phyloP scores from a whole-genome alignment of 2,888 invertebrate species.

The Stomorhina lunata region DNA sequence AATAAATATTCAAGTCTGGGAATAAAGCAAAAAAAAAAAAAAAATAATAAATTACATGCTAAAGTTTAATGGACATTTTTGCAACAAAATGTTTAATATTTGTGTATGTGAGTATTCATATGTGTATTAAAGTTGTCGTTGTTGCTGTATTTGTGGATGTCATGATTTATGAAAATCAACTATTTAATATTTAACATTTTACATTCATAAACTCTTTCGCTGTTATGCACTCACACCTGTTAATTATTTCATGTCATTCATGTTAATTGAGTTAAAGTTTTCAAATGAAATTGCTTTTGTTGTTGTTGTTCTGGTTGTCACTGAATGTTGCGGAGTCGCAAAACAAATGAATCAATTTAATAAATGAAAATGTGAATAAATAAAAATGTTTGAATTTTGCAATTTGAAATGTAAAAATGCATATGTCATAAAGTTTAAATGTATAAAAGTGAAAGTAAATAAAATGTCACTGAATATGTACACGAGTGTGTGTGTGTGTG shows the following conservation, averaged over 20 bases:
- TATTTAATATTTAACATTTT: not conserved
- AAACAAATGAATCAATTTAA: constrained; percentile 43
- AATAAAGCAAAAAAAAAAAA: not conserved
- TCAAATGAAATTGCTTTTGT: not conserved
- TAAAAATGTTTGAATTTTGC: too few species aligned
- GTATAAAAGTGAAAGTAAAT: too few species aligned
- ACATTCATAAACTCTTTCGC: not conserved
- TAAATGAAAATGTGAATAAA: not conserved
- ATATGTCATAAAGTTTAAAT: too few species aligned
- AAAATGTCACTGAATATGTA: not conserved
- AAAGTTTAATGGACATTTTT: not conserved
- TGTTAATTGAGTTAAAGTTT: constrained; percentile 39
- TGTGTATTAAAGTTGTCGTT: too few species aligned
- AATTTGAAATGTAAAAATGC: too few species aligned
- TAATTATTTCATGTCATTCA: constrained; percentile 32
- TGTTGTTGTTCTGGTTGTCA: not conserved
- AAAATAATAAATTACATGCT: not conserved
- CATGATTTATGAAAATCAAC: constrained; percentile 35
- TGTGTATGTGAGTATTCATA: not conserved
- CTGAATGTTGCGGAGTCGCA: not conserved
- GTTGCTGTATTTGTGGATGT: not conserved
- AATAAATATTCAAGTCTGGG: not conserved
- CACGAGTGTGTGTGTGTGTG: not conserved
- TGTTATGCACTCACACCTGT: not conserved
- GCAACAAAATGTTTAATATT: not conserved